Evolutionary conservation across 1,140 invertebrate species (phyloP).

Genomic region (Nautilus pompilius): DNA sequence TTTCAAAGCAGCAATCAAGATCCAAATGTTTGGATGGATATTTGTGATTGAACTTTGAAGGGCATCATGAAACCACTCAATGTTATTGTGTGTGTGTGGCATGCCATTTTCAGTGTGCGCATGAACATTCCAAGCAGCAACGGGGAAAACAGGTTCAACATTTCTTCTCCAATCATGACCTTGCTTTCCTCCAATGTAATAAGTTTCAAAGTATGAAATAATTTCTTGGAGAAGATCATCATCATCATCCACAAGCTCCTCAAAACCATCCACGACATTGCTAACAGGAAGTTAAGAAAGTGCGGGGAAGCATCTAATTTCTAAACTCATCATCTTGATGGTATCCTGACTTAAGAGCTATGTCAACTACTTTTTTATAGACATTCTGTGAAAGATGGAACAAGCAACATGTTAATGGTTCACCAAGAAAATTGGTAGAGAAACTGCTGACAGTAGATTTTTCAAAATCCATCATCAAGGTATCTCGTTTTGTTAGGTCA

Average conservation of each 20-base stretch:
- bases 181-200: neutral
- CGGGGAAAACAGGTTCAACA: neutral
- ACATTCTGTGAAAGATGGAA: too few relatives aligned
- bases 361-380: neutral
- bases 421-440: neutral
- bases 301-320: neutral
- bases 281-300: neutral
- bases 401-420: too few relatives aligned
- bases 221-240: neutral
- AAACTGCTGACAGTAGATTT: neutral
- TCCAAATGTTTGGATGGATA: neutral
- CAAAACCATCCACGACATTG: neutral
- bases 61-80: neutral
- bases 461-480: neutral
- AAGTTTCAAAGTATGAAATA: neutral
- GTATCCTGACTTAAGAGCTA: neutral
- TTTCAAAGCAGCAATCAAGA: neutral
- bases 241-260: neutral
- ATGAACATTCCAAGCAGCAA: neutral
- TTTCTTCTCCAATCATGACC: neutral
- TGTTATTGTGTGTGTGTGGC: neutral
- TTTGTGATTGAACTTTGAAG: neutral
- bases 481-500: neutral
- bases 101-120: neutral
- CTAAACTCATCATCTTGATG: neutral